phyloP scores from a whole-genome alignment of 2,113 vertebrate species.

The Scomber japonicus region DNA sequence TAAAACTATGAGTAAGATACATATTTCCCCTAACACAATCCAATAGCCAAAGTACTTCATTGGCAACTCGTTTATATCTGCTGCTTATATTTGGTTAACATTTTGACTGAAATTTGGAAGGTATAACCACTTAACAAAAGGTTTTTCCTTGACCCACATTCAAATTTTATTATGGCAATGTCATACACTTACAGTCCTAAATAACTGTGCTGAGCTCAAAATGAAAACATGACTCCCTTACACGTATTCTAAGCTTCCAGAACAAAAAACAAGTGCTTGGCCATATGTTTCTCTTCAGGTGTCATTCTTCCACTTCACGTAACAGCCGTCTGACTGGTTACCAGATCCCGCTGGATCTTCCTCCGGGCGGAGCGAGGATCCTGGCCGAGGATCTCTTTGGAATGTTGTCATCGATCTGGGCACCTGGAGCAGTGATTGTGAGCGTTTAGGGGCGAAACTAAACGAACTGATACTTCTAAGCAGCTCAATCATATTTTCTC shows the following conservation, averaged over 20 bases:
- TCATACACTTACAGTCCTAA: conserved; percentile 46
- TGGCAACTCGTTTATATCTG: conserved; percentile 25
- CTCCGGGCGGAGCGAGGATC: conserved; percentile 95
- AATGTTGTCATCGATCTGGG: conserved; percentile 95
- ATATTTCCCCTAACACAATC: conserved; percentile 38
- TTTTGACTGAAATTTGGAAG: conserved; percentile 41
- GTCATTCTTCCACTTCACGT: conserved; percentile 19
- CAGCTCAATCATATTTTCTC: conserved; percentile 24
- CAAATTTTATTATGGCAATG: conserved; percentile 43
- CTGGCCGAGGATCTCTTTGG: conserved; percentile 95
- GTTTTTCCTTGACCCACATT: conserved; percentile 25
- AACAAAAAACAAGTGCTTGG: conserved; percentile 56
- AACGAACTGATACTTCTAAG: background rate
- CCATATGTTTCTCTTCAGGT: conserved; percentile 31
- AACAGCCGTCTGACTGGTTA: conserved; percentile 69
- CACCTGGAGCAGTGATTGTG: conserved; percentile 80
- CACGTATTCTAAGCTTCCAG: conserved; percentile 50
- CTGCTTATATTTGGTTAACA: conserved; percentile 53
- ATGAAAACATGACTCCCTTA: conserved; percentile 54
- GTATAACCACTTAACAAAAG: conserved; percentile 41
- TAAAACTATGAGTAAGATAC: conserved; percentile 60
- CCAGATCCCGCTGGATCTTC: conserved; percentile 95
- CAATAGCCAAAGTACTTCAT: conserved; percentile 38
- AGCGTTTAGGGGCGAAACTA: conserved; percentile 49
- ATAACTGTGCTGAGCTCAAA: conserved; percentile 55